Percentiles rank a stretch among this genome's conserved stretches.
Evolutionary conservation across 2,888 invertebrate species (phyloP).

Genomic region (Nephrotoma appendiculata): DNA sequence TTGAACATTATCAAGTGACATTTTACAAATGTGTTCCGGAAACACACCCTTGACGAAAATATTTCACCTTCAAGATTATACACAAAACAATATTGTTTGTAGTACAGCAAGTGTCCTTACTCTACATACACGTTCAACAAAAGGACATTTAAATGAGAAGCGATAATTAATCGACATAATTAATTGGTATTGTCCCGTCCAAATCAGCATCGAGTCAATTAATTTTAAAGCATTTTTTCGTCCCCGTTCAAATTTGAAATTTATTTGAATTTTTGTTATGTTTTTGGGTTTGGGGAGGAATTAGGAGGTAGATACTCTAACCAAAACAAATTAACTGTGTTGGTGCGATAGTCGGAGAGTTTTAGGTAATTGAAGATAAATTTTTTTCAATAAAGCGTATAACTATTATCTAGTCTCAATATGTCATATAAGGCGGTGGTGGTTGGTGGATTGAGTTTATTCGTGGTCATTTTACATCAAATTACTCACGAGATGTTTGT

Average conservation of each 20-base stretch:
- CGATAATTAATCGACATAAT: background rate
- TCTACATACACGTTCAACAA: background rate
- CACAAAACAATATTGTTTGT: background rate
- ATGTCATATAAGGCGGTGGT: background rate
- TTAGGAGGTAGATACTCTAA: too few species aligned
- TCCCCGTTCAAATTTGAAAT: background rate
- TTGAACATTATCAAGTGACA: background rate
- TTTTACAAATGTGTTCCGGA: background rate
- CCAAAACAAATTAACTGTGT: background rate
- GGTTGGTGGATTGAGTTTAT: background rate
- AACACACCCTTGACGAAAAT: background rate
- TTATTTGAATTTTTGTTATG: background rate
- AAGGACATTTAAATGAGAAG: background rate
- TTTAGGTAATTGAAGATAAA: background rate
- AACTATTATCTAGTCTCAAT: too few species aligned
- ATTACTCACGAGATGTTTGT: too few species aligned
- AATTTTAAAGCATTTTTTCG: background rate
- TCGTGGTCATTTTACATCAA: too few species aligned
- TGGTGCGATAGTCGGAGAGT: background rate
- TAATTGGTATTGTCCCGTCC: background rate
- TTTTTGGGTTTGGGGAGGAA: background rate
- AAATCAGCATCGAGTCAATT: background rate
- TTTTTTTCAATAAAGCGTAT: background rate
- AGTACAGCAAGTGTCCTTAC: background rate
- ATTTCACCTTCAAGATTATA: background rate